Base-by-base conservation (phyloP, 2,113 vertebrate species). In the Thamnaconus septentrionalis region DNA sequence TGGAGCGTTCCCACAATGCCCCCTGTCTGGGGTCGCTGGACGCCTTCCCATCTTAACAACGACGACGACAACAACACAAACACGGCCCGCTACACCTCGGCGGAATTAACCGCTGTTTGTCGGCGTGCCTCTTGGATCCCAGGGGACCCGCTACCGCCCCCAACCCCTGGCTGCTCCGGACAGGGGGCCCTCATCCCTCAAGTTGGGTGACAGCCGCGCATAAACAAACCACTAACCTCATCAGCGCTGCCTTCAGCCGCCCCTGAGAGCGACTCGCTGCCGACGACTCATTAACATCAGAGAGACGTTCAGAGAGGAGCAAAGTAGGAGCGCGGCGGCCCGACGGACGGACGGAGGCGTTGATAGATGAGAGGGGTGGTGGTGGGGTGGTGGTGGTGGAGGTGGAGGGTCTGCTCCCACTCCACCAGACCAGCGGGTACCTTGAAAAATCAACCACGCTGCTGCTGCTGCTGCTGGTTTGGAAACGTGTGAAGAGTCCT, bases 1-100 rank as follows among this genome's bases (percentile, higher is more conserved):
- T 31, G 18, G 18, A 79, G 88, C 85, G 91, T 79, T 92, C 87
- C 93, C 92, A 93, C 93, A 89, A 80, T 85, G 80, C 88, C 75
- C 18, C 18, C 85, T 85, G 85, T 89, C 81, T 85, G 85, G 77
- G 18, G 49, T 66, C 5, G 63, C 61, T 79, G 78, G 69, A 72
- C 54, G 47, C 63, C 55, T 54, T 60, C 45, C 58, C 59, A 41
- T 57, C 12, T 31, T 59, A 51, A 43, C 64, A 54, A 64, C 64
- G 61, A 56, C 66, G 69, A 53, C 56, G 57, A 31, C 43, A 45
- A 31, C 43, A 45, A 45, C 31, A 60, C 12, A 57, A 61, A 50
- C 42, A 69, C 43, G 39, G 44, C 90, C 81, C 81, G 61, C 83
- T 84, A 91, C 45, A 52, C 43, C 44, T 45, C 7, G 5, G 44